Base-by-base conservation (phyloP, 2,888 invertebrate genomes). In the Achlya flavicornis region DNA sequence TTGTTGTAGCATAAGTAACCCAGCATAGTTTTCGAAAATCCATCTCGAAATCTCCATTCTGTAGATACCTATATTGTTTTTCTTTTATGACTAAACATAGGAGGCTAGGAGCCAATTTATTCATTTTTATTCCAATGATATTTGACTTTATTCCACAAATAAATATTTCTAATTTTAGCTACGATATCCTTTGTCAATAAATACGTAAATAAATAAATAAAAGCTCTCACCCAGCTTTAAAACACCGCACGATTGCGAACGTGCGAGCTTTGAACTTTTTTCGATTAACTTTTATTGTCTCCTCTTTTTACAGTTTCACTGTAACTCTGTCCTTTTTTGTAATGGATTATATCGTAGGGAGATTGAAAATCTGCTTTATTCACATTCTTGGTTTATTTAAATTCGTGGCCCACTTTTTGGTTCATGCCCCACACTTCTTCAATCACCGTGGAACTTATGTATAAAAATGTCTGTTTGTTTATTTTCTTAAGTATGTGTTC, bases 201-300 rank as follows among this genome's bases (percentile, higher is more conserved):
- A 12, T 11, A 41, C 10, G 12, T 41, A 8, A 41, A 41, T 41
- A 53, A 16, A 48, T 48, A 48, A 53, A 53, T 53, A 53, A 53
- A 53, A 53, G 53, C 53, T 53, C 7, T 14, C 14, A 53, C 19
- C n/a, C 53, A 53, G 19, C 53, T 53, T 53, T 53, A 53, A 53
- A 53, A 19, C 10, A 53, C 48, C 16, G 48, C 48, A 16, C 48
- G 46, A 46, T 4, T 12, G 11, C 11, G 46, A 46, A 14, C 46
- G 46, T 14, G 46, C 16, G 19, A 53, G 53, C 53, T 19, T 19
- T 53, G 53, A 53, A 53, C 53, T 19, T 53, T 48, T 48, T 53
- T 53, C 53, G 53, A 53, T 53, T 53, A 53, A 53, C 53, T 53
- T 53, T 53, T 53, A 53, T 53, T 53, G 53, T 53, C 19, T 48